Base-by-base conservation (phyloP, 64 coral and sea anemone genomes). In the Pocillopora verrucosa region DNA sequence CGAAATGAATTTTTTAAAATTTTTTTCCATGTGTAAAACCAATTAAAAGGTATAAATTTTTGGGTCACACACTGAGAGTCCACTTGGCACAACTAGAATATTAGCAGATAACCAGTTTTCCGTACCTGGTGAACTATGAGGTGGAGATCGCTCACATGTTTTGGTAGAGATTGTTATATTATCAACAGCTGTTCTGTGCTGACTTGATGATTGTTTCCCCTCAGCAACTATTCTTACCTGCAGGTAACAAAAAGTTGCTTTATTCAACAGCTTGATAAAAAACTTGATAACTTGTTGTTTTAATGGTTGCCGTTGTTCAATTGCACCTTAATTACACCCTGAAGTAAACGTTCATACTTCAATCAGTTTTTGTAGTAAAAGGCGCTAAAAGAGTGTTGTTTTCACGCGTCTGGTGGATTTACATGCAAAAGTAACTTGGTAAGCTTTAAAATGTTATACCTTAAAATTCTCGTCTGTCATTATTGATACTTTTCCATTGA, bases 111-210 rank as follows among this genome's bases (percentile, higher is more conserved):
- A 51, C 41, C 7, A 51, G 41, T 51, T 51, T 51, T 51, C 41
- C 7, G 10, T 82, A 82, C 89, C 89, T 75, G 89, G 89, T 25
- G 58, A 25, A 75, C 89, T 90, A 35, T 90, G 69, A 41, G 58
- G 58, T 34, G 89, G 89, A 74, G 17, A 34, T 62, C 35, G 65
- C 15, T 68, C 38, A 61, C 89, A 90, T 20, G 6, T 15, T 73
- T 79, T 75, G 59, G 89, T 45, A 83, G 56, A 7, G 19, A 90
- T 58, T 30, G 19, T 60, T 10, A 90, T 73, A n/a, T 73, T 56
- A 61, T 90, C 79, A 73, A 90, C 58, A 36, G 61, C 79, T 20
- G 60, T 13, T 22, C 14, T 16, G 20, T 80, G 36, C 65, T 9
- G 13, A 59, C 24, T 20, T 0, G 60, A 15, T 6, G 69, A 11